Base-by-base conservation (phyloP, 2,113 vertebrate species). In the Thymallus thymallus region DNA sequence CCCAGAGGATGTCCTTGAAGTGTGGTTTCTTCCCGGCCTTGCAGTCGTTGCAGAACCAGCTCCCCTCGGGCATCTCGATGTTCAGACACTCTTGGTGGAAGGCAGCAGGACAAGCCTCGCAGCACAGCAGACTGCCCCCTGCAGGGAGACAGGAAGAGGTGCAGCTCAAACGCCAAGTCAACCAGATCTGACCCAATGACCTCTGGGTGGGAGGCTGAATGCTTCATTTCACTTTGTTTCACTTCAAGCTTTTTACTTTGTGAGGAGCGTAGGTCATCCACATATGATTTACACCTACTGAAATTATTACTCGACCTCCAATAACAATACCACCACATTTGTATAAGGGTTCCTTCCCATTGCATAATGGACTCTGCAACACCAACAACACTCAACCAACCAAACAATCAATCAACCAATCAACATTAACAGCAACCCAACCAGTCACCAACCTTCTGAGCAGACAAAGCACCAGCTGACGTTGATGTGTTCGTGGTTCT, bases 391-490 rank as follows among this genome's bases (percentile, higher is more conserved):
- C 12, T 9, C 41, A 68, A 45, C 10, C 45, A 48, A 69, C 24
- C 1, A 24, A 7, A 20, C n/a, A 23, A 13, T 13, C 22, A 23
- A 26, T 26, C 1, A 26, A 1, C 26, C n/a, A n/a, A n/a, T n/a
- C n/a, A n/a, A 41, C 35, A 41, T 41, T 41, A 41, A 48, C 22
- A 3, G 4, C 0, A 29, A 6, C 14, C 46, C 1, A 61, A 46
- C 0, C 22, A n/a, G 26, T 45, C 0, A 3, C 91, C 93, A 85
- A 96, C 98, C 98, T 95, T 98, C 96, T 0, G 97, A 99, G 89
- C 98, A 99, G 76, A 99, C 98, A 35, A 99, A 99, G 90, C 98
- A 99, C 97, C 97, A 99, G 94, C 98, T 99, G 68, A 99, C 98
- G 7, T 99, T 99, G 89, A 99, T 96, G 82, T 99, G 98, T 72